These are phyloP conservation scores for Trachelipus rathkii DNA, from an alignment of 1,140 invertebrate species.

Conservation along the genomic window DNA sequence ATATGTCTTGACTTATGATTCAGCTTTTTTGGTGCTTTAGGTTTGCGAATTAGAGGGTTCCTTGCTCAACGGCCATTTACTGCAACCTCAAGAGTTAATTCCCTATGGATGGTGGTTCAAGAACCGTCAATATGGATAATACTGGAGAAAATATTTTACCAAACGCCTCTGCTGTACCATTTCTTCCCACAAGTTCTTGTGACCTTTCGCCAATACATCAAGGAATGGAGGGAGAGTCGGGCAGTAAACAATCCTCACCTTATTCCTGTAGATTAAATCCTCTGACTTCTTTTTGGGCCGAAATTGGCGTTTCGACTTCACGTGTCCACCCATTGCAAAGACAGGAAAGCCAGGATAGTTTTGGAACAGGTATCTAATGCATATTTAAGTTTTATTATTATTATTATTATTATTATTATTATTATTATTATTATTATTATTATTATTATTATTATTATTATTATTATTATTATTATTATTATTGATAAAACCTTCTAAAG, in stretches of 20 bases:
- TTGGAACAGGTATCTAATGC: background rate
- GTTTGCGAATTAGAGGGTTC: background rate
- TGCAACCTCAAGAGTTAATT: background rate
- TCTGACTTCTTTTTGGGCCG: background rate
- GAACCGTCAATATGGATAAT: background rate
- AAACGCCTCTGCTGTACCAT: background rate
- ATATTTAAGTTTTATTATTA: background rate
- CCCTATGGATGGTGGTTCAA: background rate
- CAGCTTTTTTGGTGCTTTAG: background rate
- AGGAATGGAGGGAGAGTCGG: too few species aligned
- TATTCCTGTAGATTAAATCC: background rate
- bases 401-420: slow-evolving; percentile 15
- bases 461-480: too few species aligned
- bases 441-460: background rate
- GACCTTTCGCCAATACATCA: background rate
- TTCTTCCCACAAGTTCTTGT: background rate
- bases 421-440: slow-evolving; percentile 15
- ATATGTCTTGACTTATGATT: too few species aligned
- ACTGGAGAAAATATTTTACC: too few species aligned
- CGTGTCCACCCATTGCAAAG: background rate
- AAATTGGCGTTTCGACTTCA: background rate
- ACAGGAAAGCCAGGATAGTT: background rate
- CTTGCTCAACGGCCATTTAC: background rate
- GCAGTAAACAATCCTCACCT: background rate
- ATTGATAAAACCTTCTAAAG: too few species aligned